These are phyloP conservation scores for Camponotus vicinus DNA, from an alignment of 1,140 invertebrate genomes.

Conservation along the genomic window DNA sequence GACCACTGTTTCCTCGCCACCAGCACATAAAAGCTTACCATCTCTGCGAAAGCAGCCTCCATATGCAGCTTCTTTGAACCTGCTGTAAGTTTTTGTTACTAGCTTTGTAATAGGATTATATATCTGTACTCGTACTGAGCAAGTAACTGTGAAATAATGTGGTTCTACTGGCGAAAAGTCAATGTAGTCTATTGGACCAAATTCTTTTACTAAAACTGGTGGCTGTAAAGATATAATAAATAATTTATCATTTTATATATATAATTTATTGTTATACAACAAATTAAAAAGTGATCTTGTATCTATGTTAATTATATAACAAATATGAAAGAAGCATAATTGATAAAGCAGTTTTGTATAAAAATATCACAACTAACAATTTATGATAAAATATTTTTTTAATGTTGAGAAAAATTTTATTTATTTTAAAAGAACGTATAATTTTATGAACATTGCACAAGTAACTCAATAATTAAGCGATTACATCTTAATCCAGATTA, in stretches of 20 bases:
- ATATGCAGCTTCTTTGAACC: slow-evolving; percentile 95
- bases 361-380: background rate
- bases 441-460: background rate
- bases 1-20: slow-evolving; percentile 95
- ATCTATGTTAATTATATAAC: background rate
- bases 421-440: background rate
- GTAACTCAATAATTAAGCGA: background rate
- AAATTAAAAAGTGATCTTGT: background rate
- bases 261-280: background rate
- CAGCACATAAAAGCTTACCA: slow-evolving; percentile 94
- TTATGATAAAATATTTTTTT: background rate
- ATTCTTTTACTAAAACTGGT: slow-evolving; percentile 96
- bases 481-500: background rate
- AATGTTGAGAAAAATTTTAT: background rate
- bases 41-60: slow-evolving; percentile 95
- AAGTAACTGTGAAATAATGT: slow-evolving; percentile 96
- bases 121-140: slow-evolving; percentile 96
- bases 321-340: background rate
- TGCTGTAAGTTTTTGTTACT: slow-evolving; percentile 93
- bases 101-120: slow-evolving; percentile 96
- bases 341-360: background rate
- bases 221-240: slow-evolving; percentile 86
- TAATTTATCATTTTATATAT: slow-evolving; percentile 27
- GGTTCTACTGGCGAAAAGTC: slow-evolving; percentile 96
- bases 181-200: slow-evolving; percentile 95